Conservation (phyloP, 2,888 invertebrate genomes). For the Limnephilus marmoratus region DNA sequence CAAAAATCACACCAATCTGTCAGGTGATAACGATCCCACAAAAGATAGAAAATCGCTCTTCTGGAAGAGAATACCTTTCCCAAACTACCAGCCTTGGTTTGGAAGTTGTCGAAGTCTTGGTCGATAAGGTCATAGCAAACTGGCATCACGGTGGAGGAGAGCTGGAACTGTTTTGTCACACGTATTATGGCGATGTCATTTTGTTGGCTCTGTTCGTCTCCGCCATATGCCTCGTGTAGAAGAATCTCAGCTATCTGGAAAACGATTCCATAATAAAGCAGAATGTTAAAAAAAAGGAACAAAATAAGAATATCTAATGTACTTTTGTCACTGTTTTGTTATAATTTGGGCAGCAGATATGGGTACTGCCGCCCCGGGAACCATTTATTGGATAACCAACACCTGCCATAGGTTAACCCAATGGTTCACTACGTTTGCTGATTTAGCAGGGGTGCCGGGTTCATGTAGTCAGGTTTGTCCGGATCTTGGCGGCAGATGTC, state of each 20-base stretch:
- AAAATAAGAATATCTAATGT: not conserved
- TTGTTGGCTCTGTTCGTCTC: constrained; percentile 75
- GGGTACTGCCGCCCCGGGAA: no score
- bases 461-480: no score
- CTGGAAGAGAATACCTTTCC: constrained; percentile 2
- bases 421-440: no score
- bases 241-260: not conserved
- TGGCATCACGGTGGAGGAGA: constrained; percentile 74
- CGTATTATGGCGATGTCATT: constrained; percentile 78
- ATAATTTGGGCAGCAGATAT: no score
- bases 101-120: constrained; percentile 68
- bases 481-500: no score
- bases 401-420: no score
- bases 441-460: no score
- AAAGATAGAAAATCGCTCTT: no score
- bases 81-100: constrained; percentile 66
- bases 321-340: no score
- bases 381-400: no score
- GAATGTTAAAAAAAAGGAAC: not conserved
- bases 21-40: no score
- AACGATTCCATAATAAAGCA: not conserved
- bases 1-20: no score
- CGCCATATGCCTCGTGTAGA: constrained; percentile 70
- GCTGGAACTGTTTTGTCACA: constrained; percentile 70
- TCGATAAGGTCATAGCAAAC: constrained; percentile 74